A percentile compares a stretch with the other conserved stretches of the same genome.
These are phyloP conservation scores for Thryonomys swinderianus DNA, from an alignment of 2,113 vertebrate genomes.

Conservation along the genomic window DNA sequence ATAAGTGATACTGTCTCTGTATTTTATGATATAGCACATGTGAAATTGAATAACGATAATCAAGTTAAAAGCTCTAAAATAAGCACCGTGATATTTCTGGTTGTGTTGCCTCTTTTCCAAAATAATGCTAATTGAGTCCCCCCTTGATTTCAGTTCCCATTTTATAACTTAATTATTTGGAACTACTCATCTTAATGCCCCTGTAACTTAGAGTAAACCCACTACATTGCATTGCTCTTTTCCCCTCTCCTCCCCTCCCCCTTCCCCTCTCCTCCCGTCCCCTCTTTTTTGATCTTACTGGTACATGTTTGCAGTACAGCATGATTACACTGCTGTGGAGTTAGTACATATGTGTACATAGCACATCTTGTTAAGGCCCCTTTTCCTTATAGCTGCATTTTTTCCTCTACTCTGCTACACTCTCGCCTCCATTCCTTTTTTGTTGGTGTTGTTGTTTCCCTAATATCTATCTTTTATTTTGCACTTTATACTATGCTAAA, in stretches of 20 bases:
- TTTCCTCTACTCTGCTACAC: not conserved
- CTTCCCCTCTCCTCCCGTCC: no score
- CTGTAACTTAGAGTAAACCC: not conserved
- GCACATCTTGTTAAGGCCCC: not conserved
- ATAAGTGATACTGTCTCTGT: not conserved
- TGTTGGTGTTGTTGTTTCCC: not conserved
- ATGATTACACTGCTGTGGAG: not conserved
- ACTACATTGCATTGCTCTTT: not conserved
- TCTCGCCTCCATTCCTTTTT: not conserved
- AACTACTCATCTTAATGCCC: not conserved
- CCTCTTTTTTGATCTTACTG: not conserved
- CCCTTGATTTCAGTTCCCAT: not conserved
- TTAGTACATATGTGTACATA: not conserved
- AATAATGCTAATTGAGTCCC: not conserved
- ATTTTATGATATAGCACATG: not conserved
- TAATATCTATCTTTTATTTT: not conserved
- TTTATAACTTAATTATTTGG: conserved; percentile 48
- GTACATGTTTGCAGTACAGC: not conserved
- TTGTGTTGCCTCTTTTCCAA: not conserved
- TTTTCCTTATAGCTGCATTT: not conserved
- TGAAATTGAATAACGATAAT: not conserved
- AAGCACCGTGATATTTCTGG: not conserved
- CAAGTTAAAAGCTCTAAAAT: not conserved
- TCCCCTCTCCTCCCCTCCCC: not conserved
- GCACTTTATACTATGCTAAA: not conserved